Percentiles rank a stretch among this genome's conserved stretches.
Conservation (phyloP, 2,113 vertebrate species). For the Athene cunicularia region DNA sequence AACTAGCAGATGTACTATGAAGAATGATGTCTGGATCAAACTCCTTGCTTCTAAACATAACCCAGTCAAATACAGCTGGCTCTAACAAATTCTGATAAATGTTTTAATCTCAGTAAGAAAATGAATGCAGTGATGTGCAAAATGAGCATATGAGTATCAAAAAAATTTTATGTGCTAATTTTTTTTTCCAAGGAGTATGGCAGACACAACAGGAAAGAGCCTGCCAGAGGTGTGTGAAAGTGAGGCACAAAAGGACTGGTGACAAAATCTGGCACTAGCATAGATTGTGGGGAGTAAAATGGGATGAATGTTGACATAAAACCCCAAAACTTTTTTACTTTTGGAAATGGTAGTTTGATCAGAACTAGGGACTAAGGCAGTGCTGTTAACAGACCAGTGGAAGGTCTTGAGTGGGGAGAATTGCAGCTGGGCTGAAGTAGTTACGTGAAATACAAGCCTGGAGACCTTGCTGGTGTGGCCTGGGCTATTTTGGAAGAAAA, state of each 20-base stretch:
- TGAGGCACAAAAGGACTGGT: background rate
- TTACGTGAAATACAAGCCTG: background rate
- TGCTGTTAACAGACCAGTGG: background rate
- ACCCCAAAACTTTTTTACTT: background rate
- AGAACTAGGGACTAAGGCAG: background rate
- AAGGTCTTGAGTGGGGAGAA: background rate
- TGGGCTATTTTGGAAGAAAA: background rate
- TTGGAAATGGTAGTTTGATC: background rate
- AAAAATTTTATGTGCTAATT: background rate
- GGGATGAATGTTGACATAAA: background rate
- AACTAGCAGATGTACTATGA: background rate
- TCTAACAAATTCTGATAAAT: slow-evolving; percentile 29
- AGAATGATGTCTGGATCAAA: slow-evolving; percentile 3
- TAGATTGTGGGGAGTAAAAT: background rate
- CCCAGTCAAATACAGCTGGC: background rate
- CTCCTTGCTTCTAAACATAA: slow-evolving; percentile 10
- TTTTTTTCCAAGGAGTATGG: background rate
- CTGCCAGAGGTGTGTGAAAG: background rate
- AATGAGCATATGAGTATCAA: background rate
- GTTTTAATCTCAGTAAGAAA: slow-evolving; percentile 1
- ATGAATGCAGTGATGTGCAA: background rate
- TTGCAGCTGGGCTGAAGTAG: background rate
- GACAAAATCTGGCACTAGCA: background rate
- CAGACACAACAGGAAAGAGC: background rate
- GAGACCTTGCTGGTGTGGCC: background rate